A percentile compares a stretch with the other conserved stretches of the same genome.
phyloP scores from a whole-genome alignment of 2,797 vertebrate genomes.

The Acanthis flammea region DNA sequence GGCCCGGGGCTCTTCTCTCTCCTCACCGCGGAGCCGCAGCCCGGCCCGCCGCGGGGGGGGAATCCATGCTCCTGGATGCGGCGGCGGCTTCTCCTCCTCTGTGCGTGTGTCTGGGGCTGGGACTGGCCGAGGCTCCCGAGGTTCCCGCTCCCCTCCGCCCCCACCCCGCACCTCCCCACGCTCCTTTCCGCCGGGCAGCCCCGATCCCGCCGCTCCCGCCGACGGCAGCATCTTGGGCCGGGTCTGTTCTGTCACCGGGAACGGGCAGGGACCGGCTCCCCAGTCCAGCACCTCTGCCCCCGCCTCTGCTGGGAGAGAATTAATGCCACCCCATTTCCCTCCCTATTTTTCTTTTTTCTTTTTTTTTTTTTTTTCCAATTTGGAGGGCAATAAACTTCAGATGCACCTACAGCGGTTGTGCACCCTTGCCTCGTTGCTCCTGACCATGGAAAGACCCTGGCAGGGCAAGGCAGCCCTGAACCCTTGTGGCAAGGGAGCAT shows the following conservation, averaged over 20 bases:
- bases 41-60: slow-evolving; percentile 68
- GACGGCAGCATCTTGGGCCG: not conserved
- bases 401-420: not conserved
- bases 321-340: not conserved
- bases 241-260: not conserved
- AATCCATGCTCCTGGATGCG: slow-evolving; percentile 81
- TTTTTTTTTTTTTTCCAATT: not conserved
- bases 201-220: not conserved
- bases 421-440: not conserved
- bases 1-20: slow-evolving; percentile 83
- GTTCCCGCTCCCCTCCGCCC: slow-evolving; percentile 23
- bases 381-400: not conserved
- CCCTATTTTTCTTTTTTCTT: fast-evolving
- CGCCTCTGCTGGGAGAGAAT: not conserved
- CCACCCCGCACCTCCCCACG: slow-evolving; percentile 42
- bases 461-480: not conserved
- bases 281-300: not conserved
- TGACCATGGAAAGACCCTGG: not conserved
- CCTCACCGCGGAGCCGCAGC: slow-evolving; percentile 88
- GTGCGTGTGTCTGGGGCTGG: slow-evolving; percentile 71
- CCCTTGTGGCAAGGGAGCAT: not conserved
- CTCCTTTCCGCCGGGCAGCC: not conserved
- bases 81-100: slow-evolving; percentile 71
- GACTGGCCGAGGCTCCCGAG: slow-evolving; percentile 77
- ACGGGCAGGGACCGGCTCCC: not conserved